Conservation (phyloP, 2,113 vertebrate genomes). For the Sylvicapra grimmia region DNA sequence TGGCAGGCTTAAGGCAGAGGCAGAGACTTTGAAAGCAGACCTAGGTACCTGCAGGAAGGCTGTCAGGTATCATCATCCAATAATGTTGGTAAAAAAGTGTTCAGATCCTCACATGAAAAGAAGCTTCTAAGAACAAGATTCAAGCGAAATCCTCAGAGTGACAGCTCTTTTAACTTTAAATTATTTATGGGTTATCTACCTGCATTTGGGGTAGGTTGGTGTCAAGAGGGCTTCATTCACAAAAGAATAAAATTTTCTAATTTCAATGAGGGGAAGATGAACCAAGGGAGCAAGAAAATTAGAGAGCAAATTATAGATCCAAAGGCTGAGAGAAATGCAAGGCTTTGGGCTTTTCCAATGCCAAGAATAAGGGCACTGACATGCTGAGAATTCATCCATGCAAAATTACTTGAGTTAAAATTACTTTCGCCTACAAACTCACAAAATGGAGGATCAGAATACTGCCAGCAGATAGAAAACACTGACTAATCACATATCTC, state of each 20-base stretch:
- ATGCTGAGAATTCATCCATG: slow-evolving; percentile 30
- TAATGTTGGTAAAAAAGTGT: not conserved
- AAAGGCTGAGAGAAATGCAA: not conserved
- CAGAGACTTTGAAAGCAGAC: not conserved
- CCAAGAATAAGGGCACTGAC: not conserved
- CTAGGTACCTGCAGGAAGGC: not conserved
- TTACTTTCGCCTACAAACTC: slow-evolving; percentile 27
- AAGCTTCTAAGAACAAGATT: not conserved
- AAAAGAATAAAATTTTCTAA: slow-evolving; percentile 31
- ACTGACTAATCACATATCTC: slow-evolving; percentile 23
- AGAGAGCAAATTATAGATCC: not conserved
- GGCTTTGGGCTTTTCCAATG: not conserved
- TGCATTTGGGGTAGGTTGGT: not conserved
- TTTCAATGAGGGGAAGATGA: slow-evolving; percentile 25
- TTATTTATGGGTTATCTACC: not conserved
- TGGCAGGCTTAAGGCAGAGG: not conserved
- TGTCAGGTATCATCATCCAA: not conserved
- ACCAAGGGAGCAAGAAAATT: not conserved
- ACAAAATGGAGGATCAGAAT: slow-evolving; percentile 43
- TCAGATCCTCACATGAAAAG: slow-evolving; percentile 10
- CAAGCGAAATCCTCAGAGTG: not conserved
- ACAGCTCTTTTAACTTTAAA: not conserved
- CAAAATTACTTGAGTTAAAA: slow-evolving; percentile 49
- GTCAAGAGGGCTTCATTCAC: not conserved
- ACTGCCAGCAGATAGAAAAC: slow-evolving; percentile 36